Evolutionary conservation across 2,888 invertebrate species (phyloP).

Genomic region (Lepidocyrtoides sp.): DNA sequence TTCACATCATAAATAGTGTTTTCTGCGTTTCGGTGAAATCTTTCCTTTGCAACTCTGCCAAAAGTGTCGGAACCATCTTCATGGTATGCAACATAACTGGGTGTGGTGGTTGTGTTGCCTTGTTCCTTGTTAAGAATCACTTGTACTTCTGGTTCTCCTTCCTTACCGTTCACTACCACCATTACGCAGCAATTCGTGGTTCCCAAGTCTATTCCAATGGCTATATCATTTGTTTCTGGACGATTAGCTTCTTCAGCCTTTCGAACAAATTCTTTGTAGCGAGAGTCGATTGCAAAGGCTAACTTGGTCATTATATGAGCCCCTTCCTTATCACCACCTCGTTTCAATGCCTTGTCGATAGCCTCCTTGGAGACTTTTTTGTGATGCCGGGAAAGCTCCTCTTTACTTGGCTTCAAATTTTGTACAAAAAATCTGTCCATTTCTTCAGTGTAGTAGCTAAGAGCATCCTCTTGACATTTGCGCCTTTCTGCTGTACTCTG

Average conservation of each 20-base stretch:
- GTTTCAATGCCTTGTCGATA: not conserved
- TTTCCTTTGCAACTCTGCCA: conserved; percentile 22
- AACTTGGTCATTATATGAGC: not conserved
- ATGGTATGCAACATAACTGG: conserved; percentile 91
- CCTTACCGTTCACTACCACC: conserved; percentile 88
- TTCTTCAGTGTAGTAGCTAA: not conserved
- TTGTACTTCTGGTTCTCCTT: no score
- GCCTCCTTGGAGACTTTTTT: not conserved
- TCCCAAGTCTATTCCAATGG: conserved; percentile 95
- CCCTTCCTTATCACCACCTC: not conserved
- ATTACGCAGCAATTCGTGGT: conserved; percentile 95
- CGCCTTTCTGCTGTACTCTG: not conserved
- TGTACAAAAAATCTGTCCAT: not conserved
- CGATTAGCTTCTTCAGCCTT: no score
- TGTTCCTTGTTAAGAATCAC: conserved; percentile 9
- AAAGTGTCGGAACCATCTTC: conserved; percentile 86
- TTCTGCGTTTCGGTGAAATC: not conserved
- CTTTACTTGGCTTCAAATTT: not conserved
- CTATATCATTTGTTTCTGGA: conserved; percentile 52
- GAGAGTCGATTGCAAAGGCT: no score
- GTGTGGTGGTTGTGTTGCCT: conserved; percentile 92
- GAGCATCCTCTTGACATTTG: not conserved
- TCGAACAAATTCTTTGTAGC: no score
- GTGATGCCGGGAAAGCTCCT: not conserved
- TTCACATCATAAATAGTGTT: conserved; percentile 45